These are phyloP conservation scores for Dromiciops gliroides DNA, from an alignment of 2,113 vertebrate genomes.

Conservation along the genomic window DNA sequence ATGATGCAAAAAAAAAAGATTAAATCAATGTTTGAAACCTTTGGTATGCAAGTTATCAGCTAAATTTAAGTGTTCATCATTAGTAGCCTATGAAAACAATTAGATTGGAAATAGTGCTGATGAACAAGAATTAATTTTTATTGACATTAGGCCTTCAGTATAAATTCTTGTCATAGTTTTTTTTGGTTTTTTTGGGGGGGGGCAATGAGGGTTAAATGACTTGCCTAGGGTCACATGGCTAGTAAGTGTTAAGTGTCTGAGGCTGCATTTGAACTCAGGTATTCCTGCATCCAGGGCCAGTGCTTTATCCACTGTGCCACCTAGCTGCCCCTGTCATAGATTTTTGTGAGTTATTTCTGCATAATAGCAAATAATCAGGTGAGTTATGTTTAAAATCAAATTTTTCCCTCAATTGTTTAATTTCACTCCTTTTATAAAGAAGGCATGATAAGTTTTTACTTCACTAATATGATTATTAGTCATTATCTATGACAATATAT, in stretches of 20 bases:
- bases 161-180: too few relatives aligned
- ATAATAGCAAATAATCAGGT: neutral
- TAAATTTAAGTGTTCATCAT: neutral
- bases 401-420: neutral
- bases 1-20: neutral
- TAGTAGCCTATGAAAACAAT: neutral
- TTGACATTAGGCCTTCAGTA: neutral
- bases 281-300: too few relatives aligned
- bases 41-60: neutral
- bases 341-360: neutral
- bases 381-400: constrained; percentile 24
- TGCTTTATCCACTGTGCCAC: too few relatives aligned
- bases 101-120: neutral
- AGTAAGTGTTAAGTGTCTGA: too few relatives aligned
- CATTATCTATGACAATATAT: neutral
- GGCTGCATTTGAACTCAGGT: too few relatives aligned
- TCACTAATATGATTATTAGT: neutral
- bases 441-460: neutral
- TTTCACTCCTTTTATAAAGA: neutral
- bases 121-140: neutral
- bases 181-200: too few relatives aligned
- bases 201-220: too few relatives aligned
- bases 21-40: neutral
- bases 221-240: too few relatives aligned
- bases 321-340: too few relatives aligned